These are phyloP conservation scores for Mormyrus iriodes DNA, from an alignment of 2,113 vertebrate species.

Conservation along the genomic window DNA sequence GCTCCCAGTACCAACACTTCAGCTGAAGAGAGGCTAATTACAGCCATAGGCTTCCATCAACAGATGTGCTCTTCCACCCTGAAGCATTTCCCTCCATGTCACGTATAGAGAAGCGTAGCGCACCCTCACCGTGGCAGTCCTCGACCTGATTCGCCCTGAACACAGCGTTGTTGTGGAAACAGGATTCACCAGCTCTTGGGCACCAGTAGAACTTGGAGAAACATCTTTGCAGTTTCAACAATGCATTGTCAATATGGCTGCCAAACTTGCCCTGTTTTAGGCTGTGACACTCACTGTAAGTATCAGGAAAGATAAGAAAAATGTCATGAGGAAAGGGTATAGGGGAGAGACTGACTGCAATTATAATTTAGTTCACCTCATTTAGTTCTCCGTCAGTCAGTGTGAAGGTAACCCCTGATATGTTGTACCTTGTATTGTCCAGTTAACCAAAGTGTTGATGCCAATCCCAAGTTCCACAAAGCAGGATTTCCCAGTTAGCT, in stretches of 20 bases:
- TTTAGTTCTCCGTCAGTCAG: not conserved
- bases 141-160: not conserved
- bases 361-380: not conserved
- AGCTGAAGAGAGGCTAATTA: conserved; percentile 8
- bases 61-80: not conserved
- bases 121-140: not conserved
- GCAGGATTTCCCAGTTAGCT: not conserved
- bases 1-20: not conserved
- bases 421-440: not conserved
- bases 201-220: not conserved
- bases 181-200: not conserved
- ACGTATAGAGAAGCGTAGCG: not conserved
- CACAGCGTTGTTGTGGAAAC: not conserved
- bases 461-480: not conserved
- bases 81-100: not conserved
- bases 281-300: not conserved
- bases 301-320: not conserved
- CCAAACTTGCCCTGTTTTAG: not conserved
- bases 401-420: not conserved
- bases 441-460: not conserved
- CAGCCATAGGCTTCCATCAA: not conserved
- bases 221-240: not conserved
- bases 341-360: not conserved
- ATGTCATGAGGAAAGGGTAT: not conserved
- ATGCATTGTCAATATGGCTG: not conserved